Base-by-base conservation (phyloP, 2,113 vertebrate genomes). In the Lamprologus sp. region DNA sequence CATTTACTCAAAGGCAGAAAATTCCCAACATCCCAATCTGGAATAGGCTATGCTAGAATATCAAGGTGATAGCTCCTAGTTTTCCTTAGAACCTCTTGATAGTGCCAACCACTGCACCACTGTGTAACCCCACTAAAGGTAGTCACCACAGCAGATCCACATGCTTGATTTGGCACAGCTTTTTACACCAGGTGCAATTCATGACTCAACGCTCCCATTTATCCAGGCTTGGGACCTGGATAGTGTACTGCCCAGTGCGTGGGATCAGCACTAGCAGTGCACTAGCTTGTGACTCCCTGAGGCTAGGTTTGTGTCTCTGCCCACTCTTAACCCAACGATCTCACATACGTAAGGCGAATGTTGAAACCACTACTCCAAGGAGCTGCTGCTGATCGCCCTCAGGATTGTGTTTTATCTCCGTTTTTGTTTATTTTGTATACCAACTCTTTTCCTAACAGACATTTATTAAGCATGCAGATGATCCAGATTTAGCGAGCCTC, bases 101-200 rank as follows among this genome's bases (percentile, higher is more conserved):
- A 0, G 7, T 13, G 33, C 63, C 4, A 68, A 40, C 63, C 33
- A 40, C 63, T 21, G 63, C 33, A 8, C 19, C 33, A 13, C n/a
- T 40, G 35, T 21, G 35, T 40, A 21, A 21, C 33, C 63, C 35
- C 63, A 68, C 60, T 65, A 65, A 65, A 37, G 19, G 19, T 65
- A 37, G 31, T 35, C 58, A 63, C 58, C 58, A n/a, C 31, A 63
- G 58, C 1, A 63, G 58, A 63, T 11, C 58, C 58, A 35, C 58
- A 35, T 35, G 60, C 60, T 65, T 37, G 60, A n/a, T 65, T 65
- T 37, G 31, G 60, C 10, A 65, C 60, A 65, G 60, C 33, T 65
- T 35, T 65, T 65, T 65, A 63, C 15, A 63, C 15, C 58, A 63
- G 9, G 58, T 63, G 58, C 58, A 33, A 33, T 33, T 63, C 58